Evolutionary conservation across 2,888 invertebrate species (phyloP).

Genomic region (Podotricha telesiphe): DNA sequence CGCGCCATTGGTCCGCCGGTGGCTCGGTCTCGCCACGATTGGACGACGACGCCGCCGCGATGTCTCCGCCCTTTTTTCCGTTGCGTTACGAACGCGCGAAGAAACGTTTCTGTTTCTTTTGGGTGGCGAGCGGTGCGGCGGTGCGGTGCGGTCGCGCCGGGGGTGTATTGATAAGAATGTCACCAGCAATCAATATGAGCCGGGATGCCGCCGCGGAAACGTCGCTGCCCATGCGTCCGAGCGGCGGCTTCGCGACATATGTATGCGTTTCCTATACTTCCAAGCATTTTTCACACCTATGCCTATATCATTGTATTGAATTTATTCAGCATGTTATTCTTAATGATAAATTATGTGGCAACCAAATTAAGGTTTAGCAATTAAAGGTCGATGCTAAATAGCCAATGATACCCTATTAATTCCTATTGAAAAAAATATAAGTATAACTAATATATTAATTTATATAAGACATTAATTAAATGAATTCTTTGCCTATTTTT

Average conservation of each 20-base stretch:
- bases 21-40: constrained; percentile 62
- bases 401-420: background rate
- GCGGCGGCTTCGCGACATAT: constrained; percentile 1
- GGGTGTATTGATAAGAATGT: constrained; percentile 86
- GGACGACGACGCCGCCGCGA: constrained; percentile 64
- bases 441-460: background rate
- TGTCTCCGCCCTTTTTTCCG: constrained; percentile 82
- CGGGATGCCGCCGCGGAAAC: constrained; percentile 61
- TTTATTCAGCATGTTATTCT: background rate
- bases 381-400: background rate
- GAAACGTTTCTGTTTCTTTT: constrained; percentile 86
- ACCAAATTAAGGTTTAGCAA: background rate
- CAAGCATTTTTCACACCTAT: background rate
- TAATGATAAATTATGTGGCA: background rate
- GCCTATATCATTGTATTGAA: background rate
- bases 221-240: constrained; percentile 24
- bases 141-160: constrained; percentile 59
- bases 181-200: constrained; percentile 86
- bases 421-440: too few relatives aligned
- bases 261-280: background rate
- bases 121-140: constrained; percentile 77
- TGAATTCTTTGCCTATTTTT: background rate
- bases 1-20: constrained; percentile 72
- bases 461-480: background rate
- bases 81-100: constrained; percentile 77